Conservation (phyloP, 1,140 invertebrate species). For the Drosophila saltans region DNA sequence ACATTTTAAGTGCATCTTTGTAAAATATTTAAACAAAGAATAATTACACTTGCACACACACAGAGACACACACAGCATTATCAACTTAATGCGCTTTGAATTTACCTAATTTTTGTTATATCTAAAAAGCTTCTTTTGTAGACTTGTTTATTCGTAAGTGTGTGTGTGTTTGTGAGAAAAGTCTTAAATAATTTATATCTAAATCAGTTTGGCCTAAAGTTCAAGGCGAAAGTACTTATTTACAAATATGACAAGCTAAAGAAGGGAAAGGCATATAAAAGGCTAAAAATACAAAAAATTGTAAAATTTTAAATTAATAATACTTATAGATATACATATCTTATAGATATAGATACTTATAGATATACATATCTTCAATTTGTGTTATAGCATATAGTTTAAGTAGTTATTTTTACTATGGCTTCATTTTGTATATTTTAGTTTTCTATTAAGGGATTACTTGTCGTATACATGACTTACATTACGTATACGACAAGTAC, state of each 20-base stretch:
- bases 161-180: neutral
- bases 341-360: too few species aligned
- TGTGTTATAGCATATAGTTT: too few species aligned
- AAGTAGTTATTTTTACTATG: too few species aligned
- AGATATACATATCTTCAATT: too few species aligned
- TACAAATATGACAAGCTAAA: neutral
- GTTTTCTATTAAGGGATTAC: too few species aligned
- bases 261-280: too few species aligned
- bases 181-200: neutral
- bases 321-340: too few species aligned
- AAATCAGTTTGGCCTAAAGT: neutral
- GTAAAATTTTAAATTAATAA: too few species aligned
- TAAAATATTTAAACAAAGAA: conserved; percentile 81
- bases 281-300: too few species aligned
- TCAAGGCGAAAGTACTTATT: neutral
- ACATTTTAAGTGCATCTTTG: conserved; percentile 79
- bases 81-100: conserved; percentile 67
- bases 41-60: conserved; percentile 57
- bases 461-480: too few species aligned
- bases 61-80: conserved; percentile 41
- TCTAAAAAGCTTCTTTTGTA: conserved; percentile 31
- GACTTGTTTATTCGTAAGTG: conserved; percentile 19
- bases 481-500: too few species aligned
- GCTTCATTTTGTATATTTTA: too few species aligned
- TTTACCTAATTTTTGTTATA: conserved; percentile 30